Evolutionary conservation across 2,113 vertebrate genomes (phyloP), one percentile per base, ranked within the genome.

Genomic region (Strix uralensis): DNA sequence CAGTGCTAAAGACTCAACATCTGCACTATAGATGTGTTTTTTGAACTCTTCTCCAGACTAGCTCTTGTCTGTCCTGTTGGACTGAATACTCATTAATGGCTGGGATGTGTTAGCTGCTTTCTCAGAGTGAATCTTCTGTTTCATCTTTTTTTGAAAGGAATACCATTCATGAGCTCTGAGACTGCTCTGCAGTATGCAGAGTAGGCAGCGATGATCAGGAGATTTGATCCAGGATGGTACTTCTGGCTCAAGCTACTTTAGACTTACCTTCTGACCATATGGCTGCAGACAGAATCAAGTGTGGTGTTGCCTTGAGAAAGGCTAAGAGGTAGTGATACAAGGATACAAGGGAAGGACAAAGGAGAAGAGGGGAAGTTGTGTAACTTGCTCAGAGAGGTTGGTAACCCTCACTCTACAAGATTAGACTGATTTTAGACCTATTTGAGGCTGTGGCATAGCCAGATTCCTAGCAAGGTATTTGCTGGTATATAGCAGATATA

Each of bases 131-230:
- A 40, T 38, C 10, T 83, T 90, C 86, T 74, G 19, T 70, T 95
- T 95, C 69, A 74, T 93, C 57, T 86, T 86, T 32, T 58, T 81
- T 83, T 90, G 30, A 86, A 86, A 83, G 46, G 72, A 88, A 92
- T 67, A 19, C 13, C 30, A 38, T 74, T 92, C 52, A 78, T 40
- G 59, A 92, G 63, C 46, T 72, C 51, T 51, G 57, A 49, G 32
- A 80, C 22, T 42, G 67, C 46, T 86, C 59, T 82, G 46, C 46
- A 70, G 59, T 81, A 73, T 80, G 63, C 42, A 77, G 38, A 42
- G 15, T 10, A 27, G 81, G 52, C 44, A 82, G 42, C 52, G 40
- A n/a, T n/a, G 29, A 46, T 25, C 30, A 42, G 11, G 49, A 75
- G 59, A 55, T 17, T 36, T 57, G n/a, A 69, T 54, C 27, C 4